These are phyloP conservation scores for Clinocottus analis DNA, from an alignment of 2,113 vertebrate genomes.

Conservation along the genomic window DNA sequence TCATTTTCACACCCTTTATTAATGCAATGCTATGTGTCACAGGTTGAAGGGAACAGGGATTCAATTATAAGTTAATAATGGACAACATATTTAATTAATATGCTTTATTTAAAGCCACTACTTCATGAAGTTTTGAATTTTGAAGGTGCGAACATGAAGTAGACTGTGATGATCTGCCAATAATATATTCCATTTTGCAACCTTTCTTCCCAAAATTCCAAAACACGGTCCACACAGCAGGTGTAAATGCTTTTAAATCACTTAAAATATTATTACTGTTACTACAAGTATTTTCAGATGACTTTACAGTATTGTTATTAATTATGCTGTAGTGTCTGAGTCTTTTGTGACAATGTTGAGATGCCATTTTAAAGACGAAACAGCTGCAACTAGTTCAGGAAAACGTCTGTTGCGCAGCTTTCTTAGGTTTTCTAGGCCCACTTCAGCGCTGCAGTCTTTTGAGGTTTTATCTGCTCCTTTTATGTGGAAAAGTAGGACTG, in stretches of 20 bases:
- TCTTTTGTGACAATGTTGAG: not conserved
- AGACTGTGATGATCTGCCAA: too few relatives aligned
- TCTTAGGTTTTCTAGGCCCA: slow-evolving; percentile 15
- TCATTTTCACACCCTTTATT: not conserved
- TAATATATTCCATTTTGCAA: too few relatives aligned
- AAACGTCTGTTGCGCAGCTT: slow-evolving; percentile 12
- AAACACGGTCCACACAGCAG: too few relatives aligned
- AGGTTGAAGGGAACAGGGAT: not conserved
- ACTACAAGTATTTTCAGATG: too few relatives aligned
- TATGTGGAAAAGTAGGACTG: slow-evolving; percentile 48
- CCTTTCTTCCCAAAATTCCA: too few relatives aligned
- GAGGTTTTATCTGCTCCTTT: slow-evolving; percentile 33
- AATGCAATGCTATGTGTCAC: not conserved
- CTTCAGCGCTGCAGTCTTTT: slow-evolving; percentile 16
- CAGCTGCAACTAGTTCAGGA: not conserved
- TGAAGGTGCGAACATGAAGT: too few relatives aligned
- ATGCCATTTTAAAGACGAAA: not conserved
- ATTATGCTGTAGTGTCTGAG: not conserved
- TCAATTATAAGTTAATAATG: not conserved
- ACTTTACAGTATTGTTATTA: not conserved
- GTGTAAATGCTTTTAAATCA: too few relatives aligned
- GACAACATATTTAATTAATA: not conserved
- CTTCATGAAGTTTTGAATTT: too few relatives aligned
- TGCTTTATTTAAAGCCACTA: not conserved
- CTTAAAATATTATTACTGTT: too few relatives aligned